Percentiles rank a stretch among this genome's conserved stretches.
Evolutionary conservation across 2,797 vertebrate genomes (phyloP).

Genomic region (Cirrhinus mrigala): DNA sequence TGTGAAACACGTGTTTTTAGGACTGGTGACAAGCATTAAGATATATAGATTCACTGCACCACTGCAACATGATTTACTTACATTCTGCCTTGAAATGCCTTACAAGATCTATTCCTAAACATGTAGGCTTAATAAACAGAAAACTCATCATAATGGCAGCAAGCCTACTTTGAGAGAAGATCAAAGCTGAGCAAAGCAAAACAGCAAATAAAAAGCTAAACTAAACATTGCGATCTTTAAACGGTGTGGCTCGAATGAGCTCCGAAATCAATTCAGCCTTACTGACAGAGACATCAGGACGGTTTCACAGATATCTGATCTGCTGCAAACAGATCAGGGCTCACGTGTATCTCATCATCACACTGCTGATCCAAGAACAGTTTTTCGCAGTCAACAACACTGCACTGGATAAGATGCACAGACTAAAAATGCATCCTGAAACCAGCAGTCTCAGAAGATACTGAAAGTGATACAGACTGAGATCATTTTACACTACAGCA

Average conservation of each 20-base stretch:
- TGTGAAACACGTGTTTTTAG: not conserved
- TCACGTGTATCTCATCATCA: conserved; percentile 4
- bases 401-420: not conserved
- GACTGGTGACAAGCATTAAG: not conserved
- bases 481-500: conserved; percentile 42
- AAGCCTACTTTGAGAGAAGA: not conserved
- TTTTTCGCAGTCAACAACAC: not conserved
- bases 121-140: not conserved
- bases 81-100: not conserved
- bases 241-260: conserved; percentile 56
- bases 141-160: not conserved
- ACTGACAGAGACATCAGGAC: conserved; percentile 73
- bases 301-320: conserved; percentile 54
- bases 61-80: not conserved
- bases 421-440: conserved; percentile 8
- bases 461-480: conserved; percentile 36
- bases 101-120: not conserved
- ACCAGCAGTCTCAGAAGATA: conserved; percentile 23
- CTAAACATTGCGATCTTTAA: not conserved
- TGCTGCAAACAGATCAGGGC: conserved; percentile 61
- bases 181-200: conserved; percentile 5
- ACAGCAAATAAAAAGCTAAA: not conserved
- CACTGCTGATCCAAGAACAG: conserved; percentile 23
- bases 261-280: conserved; percentile 60
- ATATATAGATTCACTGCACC: not conserved